These are phyloP conservation scores for Drosophila anceps DNA, from an alignment of 2,888 invertebrate genomes.

Conservation along the genomic window DNA sequence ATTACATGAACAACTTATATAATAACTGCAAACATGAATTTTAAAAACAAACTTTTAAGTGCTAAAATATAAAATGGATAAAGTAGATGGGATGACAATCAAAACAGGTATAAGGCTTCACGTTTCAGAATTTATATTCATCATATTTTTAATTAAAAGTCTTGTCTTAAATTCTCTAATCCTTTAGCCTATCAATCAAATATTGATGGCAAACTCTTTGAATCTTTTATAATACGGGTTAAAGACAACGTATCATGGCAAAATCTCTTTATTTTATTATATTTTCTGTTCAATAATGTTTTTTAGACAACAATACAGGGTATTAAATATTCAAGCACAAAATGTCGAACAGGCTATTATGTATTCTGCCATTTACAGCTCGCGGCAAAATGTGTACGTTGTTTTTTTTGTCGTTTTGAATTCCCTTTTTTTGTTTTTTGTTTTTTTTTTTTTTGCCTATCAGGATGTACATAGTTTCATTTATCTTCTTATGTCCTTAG, in stretches of 20 bases:
- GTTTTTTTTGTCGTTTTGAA: background rate
- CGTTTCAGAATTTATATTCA: background rate
- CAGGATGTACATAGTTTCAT: conserved; percentile 71
- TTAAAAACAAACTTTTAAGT: no score
- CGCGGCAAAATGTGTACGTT: conserved; percentile 13
- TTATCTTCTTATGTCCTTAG: conserved; percentile 56
- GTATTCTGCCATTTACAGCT: conserved; percentile 32
- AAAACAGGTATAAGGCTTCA: background rate
- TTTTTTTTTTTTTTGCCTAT: conserved; percentile 5
- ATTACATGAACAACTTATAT: no score
- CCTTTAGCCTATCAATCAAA: background rate
- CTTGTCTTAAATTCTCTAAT: background rate
- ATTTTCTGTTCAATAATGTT: background rate
- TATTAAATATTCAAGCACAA: background rate
- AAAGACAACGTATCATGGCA: background rate
- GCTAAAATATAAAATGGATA: no score
- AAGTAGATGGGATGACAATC: no score
- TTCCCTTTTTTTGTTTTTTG: background rate
- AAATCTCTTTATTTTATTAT: background rate
- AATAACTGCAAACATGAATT: no score
- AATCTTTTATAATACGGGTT: background rate
- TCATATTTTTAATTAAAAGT: background rate
- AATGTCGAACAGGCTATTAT: background rate
- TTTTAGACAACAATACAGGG: background rate
- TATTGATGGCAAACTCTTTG: background rate